phyloP scores from a whole-genome alignment of 2,888 invertebrate genomes.

The Anoplius nigerrimus region DNA sequence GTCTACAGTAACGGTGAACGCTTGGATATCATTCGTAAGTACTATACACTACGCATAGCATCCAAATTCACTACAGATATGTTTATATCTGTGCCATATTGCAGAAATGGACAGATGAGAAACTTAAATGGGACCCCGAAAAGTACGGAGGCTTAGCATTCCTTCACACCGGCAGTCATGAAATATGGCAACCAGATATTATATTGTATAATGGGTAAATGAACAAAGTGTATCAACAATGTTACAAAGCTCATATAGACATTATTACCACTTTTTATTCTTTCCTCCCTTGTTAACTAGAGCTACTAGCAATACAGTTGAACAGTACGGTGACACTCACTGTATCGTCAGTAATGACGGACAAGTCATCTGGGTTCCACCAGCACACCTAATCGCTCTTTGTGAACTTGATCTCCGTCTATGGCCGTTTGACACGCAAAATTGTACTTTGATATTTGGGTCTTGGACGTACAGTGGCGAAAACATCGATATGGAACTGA shows the following conservation, averaged over 20 bases:
- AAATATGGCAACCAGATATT: conserved; percentile 88
- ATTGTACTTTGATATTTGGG: conserved; percentile 82
- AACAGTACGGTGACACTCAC: conserved; percentile 79
- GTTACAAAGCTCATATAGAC: neutral
- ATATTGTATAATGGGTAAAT: conserved; percentile 81
- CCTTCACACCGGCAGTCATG: conserved; percentile 81
- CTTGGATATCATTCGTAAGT: conserved; percentile 81
- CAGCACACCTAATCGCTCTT: conserved; percentile 81
- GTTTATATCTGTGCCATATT: neutral
- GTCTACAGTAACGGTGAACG: conserved; percentile 79
- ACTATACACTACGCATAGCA: neutral
- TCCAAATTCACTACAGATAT: neutral
- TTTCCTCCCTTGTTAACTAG: conserved; percentile 67
- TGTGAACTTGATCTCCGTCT: conserved; percentile 81
- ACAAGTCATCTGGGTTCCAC: conserved; percentile 81
- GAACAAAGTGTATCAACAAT: neutral
- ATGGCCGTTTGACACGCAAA: conserved; percentile 88
- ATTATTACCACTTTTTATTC: neutral
- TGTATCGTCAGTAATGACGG: conserved; percentile 77
- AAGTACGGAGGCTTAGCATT: conserved; percentile 81
- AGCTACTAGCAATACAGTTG: conserved; percentile 79
- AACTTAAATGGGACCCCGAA: conserved; percentile 82
- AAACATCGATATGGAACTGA: conserved; percentile 76
- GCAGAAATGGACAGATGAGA: conserved; percentile 86
- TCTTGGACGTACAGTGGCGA: conserved; percentile 83